Evolutionary conservation across 2,113 vertebrate species (phyloP), one percentile per base, ranked within the genome.

Genomic region (Mormyrus lacerda): DNA sequence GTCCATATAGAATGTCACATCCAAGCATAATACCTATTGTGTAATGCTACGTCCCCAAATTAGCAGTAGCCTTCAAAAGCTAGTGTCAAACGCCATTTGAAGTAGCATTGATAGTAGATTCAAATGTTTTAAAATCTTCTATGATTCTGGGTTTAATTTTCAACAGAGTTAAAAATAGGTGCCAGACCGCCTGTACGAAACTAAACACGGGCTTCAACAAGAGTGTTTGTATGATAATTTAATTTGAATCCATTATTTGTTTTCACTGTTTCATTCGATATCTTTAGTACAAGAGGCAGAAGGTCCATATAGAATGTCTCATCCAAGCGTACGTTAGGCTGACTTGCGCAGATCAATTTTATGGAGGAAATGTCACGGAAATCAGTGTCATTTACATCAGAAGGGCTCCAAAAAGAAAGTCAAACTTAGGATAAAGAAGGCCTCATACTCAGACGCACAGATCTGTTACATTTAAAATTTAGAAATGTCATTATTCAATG

Each of bases 181-280:
- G 51, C 51, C 51, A 53, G 51, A 4, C 51, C 15, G 15, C 15
- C 51, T 19, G 51, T 53, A 53, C 17, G 51, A 53, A 5, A 19
- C 15, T 53, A 53, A 53, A 5, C 51, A 53, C 4, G 19, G 17
- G 17, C 51, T 53, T 53, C 51, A 53, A 53, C 51, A 53, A 53
- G 31, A 76, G 31, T 76, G 31, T 83, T 50, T 87, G 89, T 69
- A 84, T 89, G 88, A 69, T 84, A 86, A 87, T 91, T 91, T 92
- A 88, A 90, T 90, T 92, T 83, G 61, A 90, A 91, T 79, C 82
- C 90, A 90, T 92, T 93, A 92, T 91, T 90, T 65, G n/a, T 65
- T 11, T 27, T 10, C 27, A 27, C 61, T 10, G n/a, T 65, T 65
- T 27, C 61, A 65, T 65, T 65, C 61, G 4, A 53, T 53, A 53